Percentiles rank a stretch among this genome's conserved stretches.
phyloP scores from a whole-genome alignment of 2,113 vertebrate genomes.

The Xenopus borealis region DNA sequence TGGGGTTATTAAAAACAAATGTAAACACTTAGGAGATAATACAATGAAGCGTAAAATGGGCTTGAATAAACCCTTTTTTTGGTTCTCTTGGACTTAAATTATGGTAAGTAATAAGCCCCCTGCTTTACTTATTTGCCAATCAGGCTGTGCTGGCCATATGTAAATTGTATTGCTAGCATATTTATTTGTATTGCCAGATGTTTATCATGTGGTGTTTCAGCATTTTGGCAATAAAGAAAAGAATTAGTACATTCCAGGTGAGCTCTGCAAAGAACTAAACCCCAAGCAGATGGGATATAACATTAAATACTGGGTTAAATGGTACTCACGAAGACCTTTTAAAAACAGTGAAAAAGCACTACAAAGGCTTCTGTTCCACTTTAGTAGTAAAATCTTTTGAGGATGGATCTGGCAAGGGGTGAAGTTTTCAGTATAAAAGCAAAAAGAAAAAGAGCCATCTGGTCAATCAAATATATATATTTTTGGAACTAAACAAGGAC shows the following conservation, averaged over 20 bases:
- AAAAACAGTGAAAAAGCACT: conserved; percentile 11
- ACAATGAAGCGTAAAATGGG: too few relatives aligned
- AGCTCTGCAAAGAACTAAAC: not conserved
- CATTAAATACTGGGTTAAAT: conserved; percentile 34
- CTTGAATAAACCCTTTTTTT: too few relatives aligned
- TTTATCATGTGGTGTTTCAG: conserved; percentile 23
- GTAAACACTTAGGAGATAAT: too few relatives aligned
- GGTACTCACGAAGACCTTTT: conserved; percentile 15
- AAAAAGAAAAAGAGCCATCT: conserved; percentile 40
- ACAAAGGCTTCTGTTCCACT: conserved; percentile 31
- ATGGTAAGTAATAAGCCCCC: not conserved
- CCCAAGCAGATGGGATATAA: conserved; percentile 21
- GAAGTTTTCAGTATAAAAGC: conserved; percentile 20
- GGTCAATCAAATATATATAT: conserved; percentile 39
- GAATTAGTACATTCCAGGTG: conserved; percentile 21
- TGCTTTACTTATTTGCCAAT: conserved; percentile 2
- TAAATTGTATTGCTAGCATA: conserved; percentile 19
- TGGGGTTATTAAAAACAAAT: too few relatives aligned
- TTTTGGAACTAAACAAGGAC: conserved; percentile 23
- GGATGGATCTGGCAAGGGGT: conserved; percentile 10
- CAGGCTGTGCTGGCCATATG: conserved; percentile 24
- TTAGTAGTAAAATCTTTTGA: conserved; percentile 28
- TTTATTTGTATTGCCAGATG: conserved; percentile 13
- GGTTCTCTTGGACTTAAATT: not conserved
- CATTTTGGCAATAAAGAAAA: conserved; percentile 13